These are phyloP conservation scores for Gallinago nigripennis DNA, from an alignment of 2,797 vertebrate genomes.

Conservation along the genomic window DNA sequence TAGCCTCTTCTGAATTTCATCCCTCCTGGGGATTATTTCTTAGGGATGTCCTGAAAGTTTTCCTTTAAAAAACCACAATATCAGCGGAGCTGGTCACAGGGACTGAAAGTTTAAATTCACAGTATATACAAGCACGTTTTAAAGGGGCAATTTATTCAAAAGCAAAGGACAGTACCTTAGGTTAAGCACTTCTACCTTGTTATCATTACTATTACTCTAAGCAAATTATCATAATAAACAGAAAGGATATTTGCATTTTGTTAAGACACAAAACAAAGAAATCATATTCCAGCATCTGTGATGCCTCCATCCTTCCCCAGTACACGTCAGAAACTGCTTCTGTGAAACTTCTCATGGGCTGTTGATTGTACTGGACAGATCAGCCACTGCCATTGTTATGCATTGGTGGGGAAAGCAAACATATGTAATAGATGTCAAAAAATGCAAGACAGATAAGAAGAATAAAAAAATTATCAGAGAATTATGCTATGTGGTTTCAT, in stretches of 20 bases:
- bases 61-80: neutral
- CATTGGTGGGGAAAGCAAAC: neutral
- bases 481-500: neutral
- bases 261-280: neutral
- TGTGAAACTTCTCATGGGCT: neutral
- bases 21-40: conserved; percentile 38
- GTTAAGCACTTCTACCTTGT: conserved; percentile 21
- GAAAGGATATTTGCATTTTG: neutral
- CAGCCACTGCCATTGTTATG: neutral
- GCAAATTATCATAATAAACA: neutral
- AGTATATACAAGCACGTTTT: conserved; percentile 22
- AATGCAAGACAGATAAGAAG: neutral
- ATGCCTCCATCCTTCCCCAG: neutral
- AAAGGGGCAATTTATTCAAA: conserved; percentile 30
- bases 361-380: neutral
- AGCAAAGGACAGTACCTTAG: neutral
- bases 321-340: neutral
- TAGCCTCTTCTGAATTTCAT: conserved; percentile 48
- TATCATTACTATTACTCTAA: neutral
- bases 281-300: neutral
- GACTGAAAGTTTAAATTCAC: conserved; percentile 18
- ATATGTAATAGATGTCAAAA: neutral
- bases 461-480: neutral
- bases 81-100: neutral
- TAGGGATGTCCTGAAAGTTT: conserved; percentile 21